phyloP scores from a whole-genome alignment of 1,140 invertebrate species.

The Frieseomelitta varia region DNA sequence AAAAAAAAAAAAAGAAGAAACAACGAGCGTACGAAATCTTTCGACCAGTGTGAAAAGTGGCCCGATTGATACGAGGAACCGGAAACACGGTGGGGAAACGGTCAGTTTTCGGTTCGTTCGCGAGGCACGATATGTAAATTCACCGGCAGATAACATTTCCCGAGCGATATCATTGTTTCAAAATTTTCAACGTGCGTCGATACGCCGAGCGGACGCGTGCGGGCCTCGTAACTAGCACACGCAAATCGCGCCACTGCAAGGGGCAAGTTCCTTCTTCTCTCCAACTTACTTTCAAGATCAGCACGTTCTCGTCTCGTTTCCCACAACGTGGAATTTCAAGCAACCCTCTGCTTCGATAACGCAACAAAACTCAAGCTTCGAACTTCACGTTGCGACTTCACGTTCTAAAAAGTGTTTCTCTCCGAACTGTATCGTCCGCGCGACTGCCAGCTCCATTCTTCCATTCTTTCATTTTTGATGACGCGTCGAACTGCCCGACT shows the following conservation, averaged over 20 bases:
- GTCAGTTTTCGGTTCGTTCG: neutral
- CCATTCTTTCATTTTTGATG: neutral
- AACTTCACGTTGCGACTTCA: too few species aligned
- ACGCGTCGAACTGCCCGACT: neutral
- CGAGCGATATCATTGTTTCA: constrained; percentile 7
- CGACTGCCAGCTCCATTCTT: too few species aligned
- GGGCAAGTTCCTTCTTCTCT: neutral
- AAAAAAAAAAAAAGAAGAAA: neutral
- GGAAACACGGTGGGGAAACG: neutral
- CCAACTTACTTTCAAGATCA: neutral
- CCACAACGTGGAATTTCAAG: too few species aligned
- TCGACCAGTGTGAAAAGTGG: constrained; percentile 11
- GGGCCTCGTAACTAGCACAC: neutral
- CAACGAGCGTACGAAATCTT: neutral
- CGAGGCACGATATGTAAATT: constrained; percentile 47
- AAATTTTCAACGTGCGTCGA: constrained; percentile 28
- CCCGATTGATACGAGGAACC: neutral
- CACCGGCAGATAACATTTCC: constrained; percentile 19
- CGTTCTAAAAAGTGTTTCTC: too few species aligned
- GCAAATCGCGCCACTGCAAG: neutral
- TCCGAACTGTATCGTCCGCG: too few species aligned
- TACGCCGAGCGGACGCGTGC: neutral
- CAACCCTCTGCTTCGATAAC: too few species aligned
- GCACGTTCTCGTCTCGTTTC: too few species aligned
- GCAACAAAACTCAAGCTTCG: too few species aligned